Evolutionary conservation across 2,113 vertebrate species (phyloP), one percentile per base, ranked within the genome.

Genomic region (Sinocyclocheilus anshuiensis): DNA sequence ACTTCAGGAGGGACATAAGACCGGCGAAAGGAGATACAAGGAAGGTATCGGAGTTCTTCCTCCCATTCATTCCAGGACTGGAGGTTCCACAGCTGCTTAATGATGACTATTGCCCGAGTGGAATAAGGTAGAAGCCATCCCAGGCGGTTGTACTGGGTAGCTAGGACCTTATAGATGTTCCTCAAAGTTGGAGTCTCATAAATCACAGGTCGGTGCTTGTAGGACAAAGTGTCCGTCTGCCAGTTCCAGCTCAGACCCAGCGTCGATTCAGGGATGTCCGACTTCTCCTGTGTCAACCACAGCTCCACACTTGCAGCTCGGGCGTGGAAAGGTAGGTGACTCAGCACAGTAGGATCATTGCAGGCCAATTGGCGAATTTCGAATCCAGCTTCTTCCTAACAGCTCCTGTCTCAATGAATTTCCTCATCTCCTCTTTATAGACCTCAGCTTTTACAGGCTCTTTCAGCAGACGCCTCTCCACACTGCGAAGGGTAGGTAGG

Each of bases 91-190:
- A 42, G 39, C 3, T 74, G 6, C 18, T 76, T 29, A 13, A 84
- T 2, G 4, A 89, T 65, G 2, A 87, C 36, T 4, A 88, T 88
- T 0, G 75, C 84, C 5, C 39, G 4, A 1, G 88, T 90, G 0
- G 45, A 57, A 57, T n/a, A 90, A 4, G 77, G 84, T 1, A 89
- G 7, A 20, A 88, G 75, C 11, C 77, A 86, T 4, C 83, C 82
- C 1, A 91, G 18, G 3, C 83, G 86, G 39, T 90, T 33, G 6
- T 87, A 88, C 11, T 88, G 85, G 8, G 18, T 59, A 6, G 67
- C 74, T 4, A 80, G 36, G 2, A 85, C 57, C 11, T 39, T 42
- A 63, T 84, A 86, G 1, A 84, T 22, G 15, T 61, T 81, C 11
- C 74, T 42, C 33, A 87, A 24, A 6, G 80, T 89, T 5, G n/a